Conservation (phyloP, 2,888 invertebrate genomes). For the Torymus auratus region DNA sequence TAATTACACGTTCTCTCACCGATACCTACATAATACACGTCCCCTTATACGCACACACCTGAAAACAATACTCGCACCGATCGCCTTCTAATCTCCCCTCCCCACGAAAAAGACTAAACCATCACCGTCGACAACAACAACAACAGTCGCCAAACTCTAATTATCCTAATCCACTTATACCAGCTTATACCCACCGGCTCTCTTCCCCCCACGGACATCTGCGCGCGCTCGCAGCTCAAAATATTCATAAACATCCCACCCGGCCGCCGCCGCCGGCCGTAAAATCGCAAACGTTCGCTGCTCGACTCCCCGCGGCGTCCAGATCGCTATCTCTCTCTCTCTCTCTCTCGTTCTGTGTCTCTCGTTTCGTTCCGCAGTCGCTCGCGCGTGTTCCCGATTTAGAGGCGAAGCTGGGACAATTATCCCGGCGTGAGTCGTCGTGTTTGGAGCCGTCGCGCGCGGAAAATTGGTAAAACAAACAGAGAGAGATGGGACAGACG, state of each 20-base stretch:
- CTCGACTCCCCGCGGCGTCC: constrained; percentile 38
- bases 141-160: constrained; percentile 15
- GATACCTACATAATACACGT: too few relatives aligned
- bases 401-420: neutral
- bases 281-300: constrained; percentile 20
- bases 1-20: too few relatives aligned
- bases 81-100: too few relatives aligned
- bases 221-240: constrained; percentile 9
- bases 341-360: too few relatives aligned
- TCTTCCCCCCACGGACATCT: neutral
- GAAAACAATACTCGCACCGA: too few relatives aligned
- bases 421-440: neutral
- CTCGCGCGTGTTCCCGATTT: constrained; percentile 15
- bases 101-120: too few relatives aligned
- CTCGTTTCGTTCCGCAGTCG: constrained; percentile 19
- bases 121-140: too few relatives aligned
- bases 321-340: constrained; percentile 39
- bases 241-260: constrained; percentile 42
- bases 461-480: constrained; percentile 49
- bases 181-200: constrained; percentile 12
- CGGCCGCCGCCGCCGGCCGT: constrained; percentile 36
- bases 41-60: too few relatives aligned
- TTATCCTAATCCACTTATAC: constrained; percentile 56
- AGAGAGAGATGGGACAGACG: neutral
- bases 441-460: neutral